A percentile compares a stretch with the other conserved stretches of the same genome.
Conservation (phyloP, 2,113 vertebrate genomes). For the Fregetta grallaria region DNA sequence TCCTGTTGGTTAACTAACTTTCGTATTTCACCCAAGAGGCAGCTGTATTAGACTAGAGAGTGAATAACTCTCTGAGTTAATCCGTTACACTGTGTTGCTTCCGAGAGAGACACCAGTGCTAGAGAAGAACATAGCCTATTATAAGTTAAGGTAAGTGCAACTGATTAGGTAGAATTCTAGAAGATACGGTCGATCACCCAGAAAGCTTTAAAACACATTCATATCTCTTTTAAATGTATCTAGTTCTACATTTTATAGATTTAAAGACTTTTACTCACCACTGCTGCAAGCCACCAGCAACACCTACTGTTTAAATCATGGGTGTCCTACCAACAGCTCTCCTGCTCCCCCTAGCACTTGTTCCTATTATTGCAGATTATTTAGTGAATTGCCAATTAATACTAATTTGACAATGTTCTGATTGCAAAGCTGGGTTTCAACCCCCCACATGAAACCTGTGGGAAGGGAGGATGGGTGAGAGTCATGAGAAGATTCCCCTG, state of each 20-base stretch:
- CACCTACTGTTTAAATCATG: neutral
- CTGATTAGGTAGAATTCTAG: neutral
- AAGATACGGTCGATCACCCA: neutral
- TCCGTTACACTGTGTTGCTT: neutral
- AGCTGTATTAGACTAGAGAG: neutral
- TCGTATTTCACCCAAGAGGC: neutral
- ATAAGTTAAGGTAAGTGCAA: neutral
- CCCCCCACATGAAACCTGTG: neutral
- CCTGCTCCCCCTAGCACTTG: constrained; percentile 43
- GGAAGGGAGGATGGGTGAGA: neutral
- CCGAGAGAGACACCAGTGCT: neutral
- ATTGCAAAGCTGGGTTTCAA: neutral
- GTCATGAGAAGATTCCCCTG: neutral
- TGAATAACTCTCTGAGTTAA: neutral
- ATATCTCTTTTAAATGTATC: neutral
- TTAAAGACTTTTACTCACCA: neutral
- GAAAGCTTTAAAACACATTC: neutral
- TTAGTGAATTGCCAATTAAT: neutral
- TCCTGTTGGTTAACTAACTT: neutral
- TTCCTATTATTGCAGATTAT: neutral
- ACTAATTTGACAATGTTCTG: neutral
- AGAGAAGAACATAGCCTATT: neutral
- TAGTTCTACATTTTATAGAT: neutral
- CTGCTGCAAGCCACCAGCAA: neutral
- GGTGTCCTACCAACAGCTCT: neutral